Percentiles rank a stretch among this genome's conserved stretches.
Evolutionary conservation across 2,797 vertebrate species (phyloP).

Genomic region (Anolis apletophallus): DNA sequence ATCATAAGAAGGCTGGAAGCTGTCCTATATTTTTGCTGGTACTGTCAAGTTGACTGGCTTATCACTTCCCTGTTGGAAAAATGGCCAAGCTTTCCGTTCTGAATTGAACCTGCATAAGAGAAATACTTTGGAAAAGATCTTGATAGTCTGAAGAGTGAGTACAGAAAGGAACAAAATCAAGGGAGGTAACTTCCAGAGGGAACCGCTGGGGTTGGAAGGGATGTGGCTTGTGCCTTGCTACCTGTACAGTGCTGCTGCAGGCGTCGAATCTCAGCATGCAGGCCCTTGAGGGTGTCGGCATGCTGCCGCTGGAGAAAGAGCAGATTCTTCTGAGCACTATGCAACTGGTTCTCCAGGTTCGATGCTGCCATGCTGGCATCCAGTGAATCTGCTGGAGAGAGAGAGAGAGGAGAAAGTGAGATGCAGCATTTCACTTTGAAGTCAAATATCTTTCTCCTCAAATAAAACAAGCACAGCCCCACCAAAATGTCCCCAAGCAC

Average conservation of each 20-base stretch:
- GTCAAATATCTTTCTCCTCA: too few relatives aligned
- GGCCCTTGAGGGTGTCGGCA: slow-evolving; percentile 90
- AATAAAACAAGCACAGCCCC: not conserved
- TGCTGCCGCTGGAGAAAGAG: slow-evolving; percentile 98
- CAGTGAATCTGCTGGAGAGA: slow-evolving; percentile 61
- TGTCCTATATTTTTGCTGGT: not conserved
- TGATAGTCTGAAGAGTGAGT: too few relatives aligned
- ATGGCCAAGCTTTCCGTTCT: too few relatives aligned
- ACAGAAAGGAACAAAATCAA: not conserved
- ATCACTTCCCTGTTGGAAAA: not conserved
- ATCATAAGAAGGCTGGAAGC: not conserved
- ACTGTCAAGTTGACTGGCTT: not conserved
- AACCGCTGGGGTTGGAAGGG: not conserved
- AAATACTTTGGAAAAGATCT: not conserved
- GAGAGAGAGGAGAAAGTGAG: fast-evolving
- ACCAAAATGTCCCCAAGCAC: fast-evolving
- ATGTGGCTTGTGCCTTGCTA: slow-evolving; percentile 52
- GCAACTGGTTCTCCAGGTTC: slow-evolving; percentile 95
- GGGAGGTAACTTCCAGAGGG: not conserved
- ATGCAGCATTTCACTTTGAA: not conserved
- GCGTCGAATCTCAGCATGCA: slow-evolving; percentile 92
- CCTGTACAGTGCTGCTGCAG: slow-evolving; percentile 98
- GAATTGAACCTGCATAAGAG: not conserved
- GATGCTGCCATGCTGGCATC: slow-evolving; percentile 87
- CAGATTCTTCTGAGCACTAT: slow-evolving; percentile 97